These are phyloP conservation scores for Aurelia aurita DNA, from an alignment of 30 jellyfish, hydroid and myxozoan genomes.

Conservation along the genomic window DNA sequence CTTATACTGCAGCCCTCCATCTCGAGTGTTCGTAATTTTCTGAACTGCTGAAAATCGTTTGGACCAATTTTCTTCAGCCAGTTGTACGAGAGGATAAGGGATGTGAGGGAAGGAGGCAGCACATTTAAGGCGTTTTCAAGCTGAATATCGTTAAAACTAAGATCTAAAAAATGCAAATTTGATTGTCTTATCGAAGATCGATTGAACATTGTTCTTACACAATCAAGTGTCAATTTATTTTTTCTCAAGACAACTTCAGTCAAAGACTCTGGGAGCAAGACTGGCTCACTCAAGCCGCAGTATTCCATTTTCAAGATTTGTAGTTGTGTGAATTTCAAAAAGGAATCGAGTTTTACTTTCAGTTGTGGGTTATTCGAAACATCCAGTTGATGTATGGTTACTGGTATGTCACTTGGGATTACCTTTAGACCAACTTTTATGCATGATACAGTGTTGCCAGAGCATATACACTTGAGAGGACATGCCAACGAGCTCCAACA, in stretches of 20 bases:
- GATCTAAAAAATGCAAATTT: too few relatives aligned
- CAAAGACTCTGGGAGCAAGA: constrained; percentile 15
- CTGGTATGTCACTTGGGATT: constrained; percentile 33
- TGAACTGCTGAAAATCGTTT: too few relatives aligned
- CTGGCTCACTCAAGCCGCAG: constrained; percentile 1
- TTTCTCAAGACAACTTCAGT: not conserved
- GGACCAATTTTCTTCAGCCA: too few relatives aligned
- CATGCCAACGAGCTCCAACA: too few relatives aligned
- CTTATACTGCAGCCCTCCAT: not conserved
- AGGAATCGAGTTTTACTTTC: not conserved
- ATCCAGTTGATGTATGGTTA: not conserved
- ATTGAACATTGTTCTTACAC: not conserved
- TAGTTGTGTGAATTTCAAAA: constrained; percentile 11
- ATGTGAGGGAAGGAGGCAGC: too few relatives aligned
- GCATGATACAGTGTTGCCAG: too few relatives aligned
- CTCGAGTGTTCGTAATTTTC: too few relatives aligned
- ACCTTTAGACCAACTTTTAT: constrained; percentile 6
- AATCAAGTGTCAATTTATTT: not conserved
- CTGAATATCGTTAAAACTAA: too few relatives aligned
- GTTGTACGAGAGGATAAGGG: too few relatives aligned
- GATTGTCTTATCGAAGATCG: not conserved
- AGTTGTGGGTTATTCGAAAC: constrained; percentile 17
- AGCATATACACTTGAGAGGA: too few relatives aligned
- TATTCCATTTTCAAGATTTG: not conserved
- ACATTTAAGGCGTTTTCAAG: too few relatives aligned